phyloP scores from a whole-genome alignment of 2,113 vertebrate species.

The Leptobrachium ailaonicum region DNA sequence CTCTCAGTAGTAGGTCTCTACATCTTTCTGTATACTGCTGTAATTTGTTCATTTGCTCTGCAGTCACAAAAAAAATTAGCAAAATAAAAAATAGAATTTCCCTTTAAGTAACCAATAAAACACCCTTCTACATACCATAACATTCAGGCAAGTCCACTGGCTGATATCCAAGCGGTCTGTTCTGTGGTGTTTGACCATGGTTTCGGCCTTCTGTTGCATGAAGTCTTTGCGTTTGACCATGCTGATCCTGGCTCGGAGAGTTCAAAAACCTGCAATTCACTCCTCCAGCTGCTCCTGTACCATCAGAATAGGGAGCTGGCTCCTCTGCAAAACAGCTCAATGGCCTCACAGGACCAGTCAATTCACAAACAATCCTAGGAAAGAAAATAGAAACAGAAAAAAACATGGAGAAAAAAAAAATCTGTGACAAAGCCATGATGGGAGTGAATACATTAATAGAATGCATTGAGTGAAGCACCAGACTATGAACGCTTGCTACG shows the following conservation, averaged over 20 bases:
- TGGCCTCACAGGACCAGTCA: not conserved
- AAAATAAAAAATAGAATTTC: no score
- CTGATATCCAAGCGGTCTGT: not conserved
- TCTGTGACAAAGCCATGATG: no score
- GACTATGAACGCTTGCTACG: no score
- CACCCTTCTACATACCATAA: not conserved
- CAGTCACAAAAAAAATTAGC: no score
- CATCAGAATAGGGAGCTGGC: not conserved
- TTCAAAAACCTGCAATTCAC: not conserved
- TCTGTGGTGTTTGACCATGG: not conserved
- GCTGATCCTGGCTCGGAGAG: not conserved
- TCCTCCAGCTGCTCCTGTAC: not conserved
- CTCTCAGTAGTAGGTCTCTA: no score
- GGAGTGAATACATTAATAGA: no score
- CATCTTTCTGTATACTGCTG: no score
- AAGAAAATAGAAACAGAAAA: no score
- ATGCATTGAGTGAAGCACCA: no score
- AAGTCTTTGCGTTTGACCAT: not conserved
- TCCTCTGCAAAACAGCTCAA: not conserved
- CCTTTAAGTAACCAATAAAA: not conserved
- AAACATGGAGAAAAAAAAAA: no score
- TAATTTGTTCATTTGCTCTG: no score
- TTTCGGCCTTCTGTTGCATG: not conserved
- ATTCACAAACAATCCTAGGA: not conserved
- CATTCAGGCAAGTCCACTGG: not conserved